Evolutionary conservation across 2,797 vertebrate species (phyloP), one percentile per base, ranked within the genome.

Genomic region (Simalia tracyae): DNA sequence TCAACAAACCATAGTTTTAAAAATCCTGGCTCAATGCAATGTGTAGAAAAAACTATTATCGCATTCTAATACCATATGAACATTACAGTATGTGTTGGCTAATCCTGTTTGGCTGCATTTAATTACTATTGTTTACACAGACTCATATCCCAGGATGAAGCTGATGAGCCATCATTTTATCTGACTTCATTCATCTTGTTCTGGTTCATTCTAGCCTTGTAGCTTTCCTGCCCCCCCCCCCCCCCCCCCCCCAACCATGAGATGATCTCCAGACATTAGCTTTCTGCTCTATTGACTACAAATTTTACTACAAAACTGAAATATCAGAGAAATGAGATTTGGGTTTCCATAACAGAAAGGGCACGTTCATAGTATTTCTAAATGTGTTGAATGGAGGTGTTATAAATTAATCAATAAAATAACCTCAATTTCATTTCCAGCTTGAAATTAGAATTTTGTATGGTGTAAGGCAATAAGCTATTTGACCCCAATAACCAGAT

Each of bases 361-460:
- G 26, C 8, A 12, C 36, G 72, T 76, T 87, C 4, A 24, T 14
- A 72, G 10, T 31, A 46, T 91, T 54, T 87, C 24, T 68, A 28
- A 42, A 59, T 86, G 0, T 5, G 11, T 31, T 42, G 8, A 91
- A 12, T 86, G 57, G 56, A 28, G 22, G 4, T 72, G 4, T 68
- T 46, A 12, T 22, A n/a, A n/a, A 87, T 50, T 42, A 61, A 66
- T 57, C 22, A 60, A 60, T 15, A 86, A 50, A 87, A 50, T 46
- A 66, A 89, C 36, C 6, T 57, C 31, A 84, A 84, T 84, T 17
- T 46, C 2, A 89, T 36, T 81, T 26, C n/a, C 84, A 22, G 19
- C 84, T 84, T 60, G 36, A 92, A 89, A 60, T 89, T 68, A 66
- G n/a, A 92, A 50, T 60, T 66, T 86, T 86, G 68, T 87, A 19